Percentiles rank a stretch among this genome's conserved stretches.
These are phyloP conservation scores for Dione vanillae DNA, from an alignment of 2,888 invertebrate species.

Conservation along the genomic window DNA sequence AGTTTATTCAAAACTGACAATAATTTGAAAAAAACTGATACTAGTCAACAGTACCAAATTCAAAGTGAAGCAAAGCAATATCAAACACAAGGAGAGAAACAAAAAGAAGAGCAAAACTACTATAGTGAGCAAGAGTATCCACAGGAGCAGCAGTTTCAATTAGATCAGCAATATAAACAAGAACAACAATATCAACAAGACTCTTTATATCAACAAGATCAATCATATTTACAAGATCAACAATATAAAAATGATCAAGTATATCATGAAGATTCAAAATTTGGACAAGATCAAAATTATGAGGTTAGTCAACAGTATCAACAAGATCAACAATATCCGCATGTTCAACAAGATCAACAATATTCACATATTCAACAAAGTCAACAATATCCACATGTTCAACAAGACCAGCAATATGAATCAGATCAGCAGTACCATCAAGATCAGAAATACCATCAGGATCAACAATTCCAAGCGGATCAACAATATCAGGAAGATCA, in stretches of 20 bases:
- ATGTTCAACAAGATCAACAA: conserved; percentile 44
- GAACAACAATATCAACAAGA: conserved; percentile 41
- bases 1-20: conserved; percentile 39
- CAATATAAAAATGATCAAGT: conserved; percentile 46
- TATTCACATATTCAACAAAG: conserved; percentile 52
- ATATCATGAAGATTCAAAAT: conserved; percentile 47
- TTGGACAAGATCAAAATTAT: conserved; percentile 50
- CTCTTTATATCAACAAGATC: conserved; percentile 52
- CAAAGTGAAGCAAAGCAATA: conserved; percentile 43
- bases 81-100: conserved; percentile 42
- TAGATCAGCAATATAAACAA: conserved; percentile 51
- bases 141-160: conserved; percentile 50
- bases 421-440: conserved; percentile 50
- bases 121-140: conserved; percentile 50
- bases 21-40: conserved; percentile 47
- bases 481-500: conserved; percentile 36
- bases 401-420: conserved; percentile 39
- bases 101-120: conserved; percentile 53
- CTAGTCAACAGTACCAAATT: conserved; percentile 45
- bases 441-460: conserved; percentile 45
- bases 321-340: conserved; percentile 48
- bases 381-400: conserved; percentile 50
- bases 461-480: conserved; percentile 49
- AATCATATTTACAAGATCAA: conserved; percentile 49
- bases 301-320: conserved; percentile 50